These are phyloP conservation scores for Etia nguti DNA, from an alignment of 2,113 vertebrate genomes.

Conservation along the genomic window DNA sequence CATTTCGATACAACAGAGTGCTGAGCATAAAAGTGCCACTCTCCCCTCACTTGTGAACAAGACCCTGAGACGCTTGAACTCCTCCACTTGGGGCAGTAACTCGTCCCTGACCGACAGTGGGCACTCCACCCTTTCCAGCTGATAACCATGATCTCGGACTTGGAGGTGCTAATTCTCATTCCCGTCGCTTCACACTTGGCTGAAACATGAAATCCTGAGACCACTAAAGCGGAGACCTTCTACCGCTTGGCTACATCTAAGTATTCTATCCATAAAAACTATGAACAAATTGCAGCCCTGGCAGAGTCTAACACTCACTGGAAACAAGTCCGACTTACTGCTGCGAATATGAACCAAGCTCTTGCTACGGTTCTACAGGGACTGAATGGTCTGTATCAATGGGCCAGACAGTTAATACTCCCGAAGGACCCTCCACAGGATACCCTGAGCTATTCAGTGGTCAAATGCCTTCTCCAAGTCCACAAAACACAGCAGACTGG, in stretches of 20 bases:
- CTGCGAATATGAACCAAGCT: not conserved
- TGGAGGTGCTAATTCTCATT: rapidly evolving
- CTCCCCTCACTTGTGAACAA: not conserved
- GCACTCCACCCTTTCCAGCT: not conserved
- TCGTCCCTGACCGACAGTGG: not conserved
- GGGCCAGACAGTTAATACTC: too few relatives aligned
- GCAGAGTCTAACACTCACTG: not conserved
- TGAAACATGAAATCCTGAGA: not conserved
- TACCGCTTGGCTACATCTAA: not conserved
- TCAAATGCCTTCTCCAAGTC: too few relatives aligned
- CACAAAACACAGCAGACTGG: too few relatives aligned
- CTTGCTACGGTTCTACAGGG: too few relatives aligned
- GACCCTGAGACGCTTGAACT: not conserved
- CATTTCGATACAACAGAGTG: not conserved
- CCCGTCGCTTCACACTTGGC: not conserved
- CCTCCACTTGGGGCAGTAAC: not conserved
- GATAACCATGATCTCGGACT: rapidly evolving
- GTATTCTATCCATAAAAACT: not conserved
- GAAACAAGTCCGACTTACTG: not conserved
- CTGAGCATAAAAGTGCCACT: not conserved
- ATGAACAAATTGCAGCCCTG: not conserved
- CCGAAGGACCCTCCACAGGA: too few relatives aligned
- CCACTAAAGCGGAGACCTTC: not conserved
- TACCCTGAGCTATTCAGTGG: too few relatives aligned
- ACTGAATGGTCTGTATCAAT: too few relatives aligned